Percentiles rank a stretch among this genome's conserved stretches.
Evolutionary conservation across 2,113 vertebrate species (phyloP).

Genomic region (Camelus bactrianus): DNA sequence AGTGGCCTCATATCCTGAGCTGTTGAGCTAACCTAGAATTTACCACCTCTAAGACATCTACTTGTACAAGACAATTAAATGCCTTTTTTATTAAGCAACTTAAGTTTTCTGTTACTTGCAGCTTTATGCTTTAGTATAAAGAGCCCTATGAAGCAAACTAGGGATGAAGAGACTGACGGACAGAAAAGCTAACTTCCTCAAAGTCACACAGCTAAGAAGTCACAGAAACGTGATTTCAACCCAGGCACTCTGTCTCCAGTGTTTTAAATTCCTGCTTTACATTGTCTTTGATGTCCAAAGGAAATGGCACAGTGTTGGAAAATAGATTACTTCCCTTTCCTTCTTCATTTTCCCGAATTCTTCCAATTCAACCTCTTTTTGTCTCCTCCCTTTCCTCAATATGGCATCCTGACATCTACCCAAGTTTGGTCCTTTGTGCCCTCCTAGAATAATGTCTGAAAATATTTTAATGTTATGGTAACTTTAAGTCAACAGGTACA

Average conservation of each 20-base stretch:
- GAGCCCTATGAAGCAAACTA: not conserved
- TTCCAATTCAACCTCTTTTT: not conserved
- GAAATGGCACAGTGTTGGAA: not conserved
- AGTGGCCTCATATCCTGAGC: not conserved
- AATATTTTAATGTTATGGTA: conserved; percentile 8
- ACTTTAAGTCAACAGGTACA: not conserved
- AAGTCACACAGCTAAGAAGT: not conserved
- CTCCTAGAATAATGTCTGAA: not conserved
- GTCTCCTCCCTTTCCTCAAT: not conserved
- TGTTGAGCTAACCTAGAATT: not conserved
- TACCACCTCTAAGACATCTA: not conserved
- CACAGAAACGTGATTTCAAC: not conserved
- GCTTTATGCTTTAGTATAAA: not conserved
- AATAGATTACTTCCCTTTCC: not conserved
- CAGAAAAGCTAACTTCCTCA: not conserved
- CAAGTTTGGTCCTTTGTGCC: not conserved
- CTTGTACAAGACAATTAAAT: not conserved
- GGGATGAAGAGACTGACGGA: not conserved
- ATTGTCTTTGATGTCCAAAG: not conserved
- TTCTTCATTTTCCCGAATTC: not conserved
- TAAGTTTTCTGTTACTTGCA: not conserved
- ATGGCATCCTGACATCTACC: not conserved
- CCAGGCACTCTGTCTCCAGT: not conserved
- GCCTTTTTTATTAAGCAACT: not conserved
- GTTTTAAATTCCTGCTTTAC: not conserved